Percentiles rank a stretch among this genome's conserved stretches.
phyloP scores from a whole-genome alignment of 2,113 vertebrate genomes.

The Gobio gobio region DNA sequence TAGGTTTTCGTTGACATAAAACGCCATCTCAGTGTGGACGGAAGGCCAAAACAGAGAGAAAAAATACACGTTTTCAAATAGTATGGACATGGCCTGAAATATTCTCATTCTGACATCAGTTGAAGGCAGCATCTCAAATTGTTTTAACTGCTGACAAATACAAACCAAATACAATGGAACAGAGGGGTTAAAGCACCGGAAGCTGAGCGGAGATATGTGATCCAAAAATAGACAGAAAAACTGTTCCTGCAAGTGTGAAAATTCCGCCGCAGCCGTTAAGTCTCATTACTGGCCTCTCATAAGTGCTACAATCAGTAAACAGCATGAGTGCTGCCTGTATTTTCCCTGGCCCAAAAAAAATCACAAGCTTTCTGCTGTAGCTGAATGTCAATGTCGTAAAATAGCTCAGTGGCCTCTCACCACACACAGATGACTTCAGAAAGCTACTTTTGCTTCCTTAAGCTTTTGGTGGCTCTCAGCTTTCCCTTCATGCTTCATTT shows the following conservation, averaged over 20 bases:
- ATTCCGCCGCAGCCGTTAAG: background rate
- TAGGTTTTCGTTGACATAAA: too few relatives aligned
- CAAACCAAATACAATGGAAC: background rate
- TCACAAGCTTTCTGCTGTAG: background rate
- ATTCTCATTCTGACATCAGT: background rate
- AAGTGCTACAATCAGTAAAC: constrained; percentile 19
- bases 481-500: constrained; percentile 11
- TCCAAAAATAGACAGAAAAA: constrained; percentile 7
- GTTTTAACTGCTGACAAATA: background rate
- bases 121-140: background rate
- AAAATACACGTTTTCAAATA: too few relatives aligned
- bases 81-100: background rate
- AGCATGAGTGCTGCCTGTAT: background rate
- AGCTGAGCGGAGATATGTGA: background rate
- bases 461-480: background rate
- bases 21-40: too few relatives aligned
- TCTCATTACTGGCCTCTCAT: constrained; percentile 1
- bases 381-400: background rate
- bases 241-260: background rate
- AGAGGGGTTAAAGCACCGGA: background rate
- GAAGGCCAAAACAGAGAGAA: too few relatives aligned
- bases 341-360: background rate
- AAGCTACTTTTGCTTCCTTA: background rate
- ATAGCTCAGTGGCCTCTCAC: background rate
- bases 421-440: background rate